These are phyloP conservation scores for Actinia equina DNA, from an alignment of 64 coral and sea anemone genomes.

Conservation along the genomic window DNA sequence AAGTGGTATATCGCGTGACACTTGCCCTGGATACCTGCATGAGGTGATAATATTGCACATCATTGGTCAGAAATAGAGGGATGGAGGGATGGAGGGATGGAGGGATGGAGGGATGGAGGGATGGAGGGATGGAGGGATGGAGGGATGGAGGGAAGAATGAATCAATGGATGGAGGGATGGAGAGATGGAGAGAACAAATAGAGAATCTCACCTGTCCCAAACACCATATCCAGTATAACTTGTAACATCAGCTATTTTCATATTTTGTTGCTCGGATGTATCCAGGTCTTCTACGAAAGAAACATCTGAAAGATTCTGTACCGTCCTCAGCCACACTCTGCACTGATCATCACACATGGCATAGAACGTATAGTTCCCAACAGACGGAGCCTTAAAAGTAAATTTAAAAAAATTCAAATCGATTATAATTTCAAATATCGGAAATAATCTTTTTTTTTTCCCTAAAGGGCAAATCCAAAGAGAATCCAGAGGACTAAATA, in stretches of 20 bases:
- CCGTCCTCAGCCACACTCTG: background rate
- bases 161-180: background rate
- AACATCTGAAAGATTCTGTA: background rate
- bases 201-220: slow-evolving; percentile 5
- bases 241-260: slow-evolving; percentile 5
- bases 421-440: too few relatives aligned
- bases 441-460: too few relatives aligned
- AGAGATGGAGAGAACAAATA: background rate
- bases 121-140: background rate
- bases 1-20: background rate
- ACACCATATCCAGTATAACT: background rate
- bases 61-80: background rate
- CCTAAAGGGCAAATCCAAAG: too few relatives aligned
- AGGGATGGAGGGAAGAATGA: background rate
- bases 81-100: background rate
- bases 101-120: background rate
- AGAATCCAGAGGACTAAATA: too few relatives aligned
- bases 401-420: too few relatives aligned
- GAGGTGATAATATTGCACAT: background rate
- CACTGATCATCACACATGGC: slow-evolving; percentile 18
- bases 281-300: slow-evolving; percentile 18
- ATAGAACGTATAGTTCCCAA: slow-evolving; percentile 20
- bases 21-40: background rate
- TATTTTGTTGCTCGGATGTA: slow-evolving; percentile 1
- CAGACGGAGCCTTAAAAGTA: background rate